phyloP scores from a whole-genome alignment of 2,888 invertebrate species.

The Halocaridina rubra region DNA sequence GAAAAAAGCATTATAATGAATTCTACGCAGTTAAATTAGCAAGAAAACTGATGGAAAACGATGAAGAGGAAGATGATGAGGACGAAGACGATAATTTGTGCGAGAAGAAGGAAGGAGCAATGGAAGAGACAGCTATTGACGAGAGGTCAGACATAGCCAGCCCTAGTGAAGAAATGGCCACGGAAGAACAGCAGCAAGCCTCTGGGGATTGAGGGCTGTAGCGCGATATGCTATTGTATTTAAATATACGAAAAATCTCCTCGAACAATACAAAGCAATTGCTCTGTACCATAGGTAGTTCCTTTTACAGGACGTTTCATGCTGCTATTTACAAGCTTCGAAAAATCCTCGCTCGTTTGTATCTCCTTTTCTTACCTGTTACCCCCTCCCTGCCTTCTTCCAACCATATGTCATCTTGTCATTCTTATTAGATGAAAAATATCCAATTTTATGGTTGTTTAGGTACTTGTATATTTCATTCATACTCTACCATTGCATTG shows the following conservation, averaged over 20 bases:
- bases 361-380: no score
- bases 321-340: conserved; percentile 11
- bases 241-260: not conserved
- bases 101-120: conserved; percentile 51
- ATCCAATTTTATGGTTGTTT: not conserved
- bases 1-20: conserved; percentile 98
- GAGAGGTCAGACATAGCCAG: not conserved
- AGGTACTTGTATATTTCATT: not conserved
- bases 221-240: no score
- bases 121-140: conserved; percentile 24
- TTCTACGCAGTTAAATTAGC: conserved; percentile 94
- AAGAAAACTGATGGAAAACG: conserved; percentile 88
- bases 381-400: no score
- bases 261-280: conserved; percentile 12
- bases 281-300: no score
- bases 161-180: conserved; percentile 17
- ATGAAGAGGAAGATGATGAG: conserved; percentile 85
- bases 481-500: no score
- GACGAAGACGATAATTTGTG: conserved; percentile 71
- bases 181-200: conserved; percentile 30
- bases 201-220: conserved; percentile 7
- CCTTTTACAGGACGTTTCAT: not conserved
- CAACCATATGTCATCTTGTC: not conserved
- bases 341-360: conserved; percentile 8
- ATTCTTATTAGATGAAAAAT: not conserved